These are phyloP conservation scores for Acanthopleura granulata DNA, from an alignment of 2,888 invertebrate genomes.

Conservation along the genomic window DNA sequence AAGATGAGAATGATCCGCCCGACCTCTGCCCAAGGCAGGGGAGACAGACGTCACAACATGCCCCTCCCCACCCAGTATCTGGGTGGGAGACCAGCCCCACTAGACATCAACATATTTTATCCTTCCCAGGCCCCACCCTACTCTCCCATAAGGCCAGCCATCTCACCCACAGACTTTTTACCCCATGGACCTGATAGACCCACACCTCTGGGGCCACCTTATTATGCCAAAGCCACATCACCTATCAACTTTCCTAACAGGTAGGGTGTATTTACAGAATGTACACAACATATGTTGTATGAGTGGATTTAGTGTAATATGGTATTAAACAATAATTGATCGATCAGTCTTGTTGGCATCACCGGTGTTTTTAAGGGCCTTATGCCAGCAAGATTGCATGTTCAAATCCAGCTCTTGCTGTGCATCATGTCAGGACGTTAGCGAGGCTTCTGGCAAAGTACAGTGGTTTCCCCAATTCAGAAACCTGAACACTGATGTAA, in stretches of 20 bases:
- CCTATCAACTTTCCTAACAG: slow-evolving; percentile 5
- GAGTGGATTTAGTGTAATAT: too few species aligned
- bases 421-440: too few species aligned
- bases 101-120: neutral
- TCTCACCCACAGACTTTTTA: slow-evolving; percentile 10
- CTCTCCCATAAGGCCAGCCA: neutral
- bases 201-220: neutral
- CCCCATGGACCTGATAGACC: neutral
- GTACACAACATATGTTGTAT: too few species aligned
- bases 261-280: neutral
- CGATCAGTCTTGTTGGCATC: too few species aligned
- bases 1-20: neutral
- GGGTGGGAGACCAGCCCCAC: neutral
- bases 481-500: too few species aligned
- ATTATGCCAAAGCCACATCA: slow-evolving; percentile 11
- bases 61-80: neutral
- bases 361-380: too few species aligned
- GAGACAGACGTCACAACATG: neutral
- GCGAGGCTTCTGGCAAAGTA: too few species aligned
- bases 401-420: too few species aligned
- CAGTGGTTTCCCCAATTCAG: too few species aligned
- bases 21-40: neutral
- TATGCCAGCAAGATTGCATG: too few species aligned
- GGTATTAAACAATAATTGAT: too few species aligned
- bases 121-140: neutral